Evolutionary conservation across 1,140 invertebrate genomes (phyloP).

Genomic region (Arion vulgaris): DNA sequence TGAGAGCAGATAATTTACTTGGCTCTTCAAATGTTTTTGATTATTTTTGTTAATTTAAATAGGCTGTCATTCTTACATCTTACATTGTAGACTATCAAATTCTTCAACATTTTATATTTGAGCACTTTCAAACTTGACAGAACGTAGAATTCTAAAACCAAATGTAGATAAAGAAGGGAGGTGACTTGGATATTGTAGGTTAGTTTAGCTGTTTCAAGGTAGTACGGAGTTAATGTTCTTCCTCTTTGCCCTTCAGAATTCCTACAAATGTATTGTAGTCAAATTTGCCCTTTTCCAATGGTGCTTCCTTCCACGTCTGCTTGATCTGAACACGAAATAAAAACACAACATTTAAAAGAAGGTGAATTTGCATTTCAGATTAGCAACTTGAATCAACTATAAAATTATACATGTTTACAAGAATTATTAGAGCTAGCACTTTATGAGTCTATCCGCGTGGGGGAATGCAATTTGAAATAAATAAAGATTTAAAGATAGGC

Average conservation of each 20-base stretch:
- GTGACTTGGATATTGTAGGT: background rate
- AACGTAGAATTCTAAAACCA: background rate
- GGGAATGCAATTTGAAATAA: too few species aligned
- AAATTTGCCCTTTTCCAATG: constrained; percentile 93
- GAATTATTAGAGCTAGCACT: too few species aligned
- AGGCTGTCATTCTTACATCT: background rate
- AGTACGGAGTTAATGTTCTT: constrained; percentile 43
- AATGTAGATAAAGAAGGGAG: background rate
- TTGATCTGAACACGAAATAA: constrained; percentile 77
- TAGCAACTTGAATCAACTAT: too few species aligned
- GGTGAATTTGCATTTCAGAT: too few species aligned
- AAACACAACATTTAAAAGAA: too few species aligned
- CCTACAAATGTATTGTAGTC: constrained; percentile 92
- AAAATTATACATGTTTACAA: too few species aligned
- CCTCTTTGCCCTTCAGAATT: constrained; percentile 78
- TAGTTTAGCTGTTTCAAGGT: background rate
- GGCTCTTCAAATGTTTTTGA: background rate
- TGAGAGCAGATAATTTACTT: too few species aligned
- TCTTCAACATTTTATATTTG: background rate
- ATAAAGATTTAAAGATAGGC: too few species aligned
- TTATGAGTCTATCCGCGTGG: too few species aligned
- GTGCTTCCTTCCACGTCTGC: constrained; percentile 95
- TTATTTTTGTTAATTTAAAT: background rate
- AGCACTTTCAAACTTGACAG: background rate
- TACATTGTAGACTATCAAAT: background rate